phyloP scores from a whole-genome alignment of 2,797 vertebrate genomes.

The Darevskia nairensis region DNA sequence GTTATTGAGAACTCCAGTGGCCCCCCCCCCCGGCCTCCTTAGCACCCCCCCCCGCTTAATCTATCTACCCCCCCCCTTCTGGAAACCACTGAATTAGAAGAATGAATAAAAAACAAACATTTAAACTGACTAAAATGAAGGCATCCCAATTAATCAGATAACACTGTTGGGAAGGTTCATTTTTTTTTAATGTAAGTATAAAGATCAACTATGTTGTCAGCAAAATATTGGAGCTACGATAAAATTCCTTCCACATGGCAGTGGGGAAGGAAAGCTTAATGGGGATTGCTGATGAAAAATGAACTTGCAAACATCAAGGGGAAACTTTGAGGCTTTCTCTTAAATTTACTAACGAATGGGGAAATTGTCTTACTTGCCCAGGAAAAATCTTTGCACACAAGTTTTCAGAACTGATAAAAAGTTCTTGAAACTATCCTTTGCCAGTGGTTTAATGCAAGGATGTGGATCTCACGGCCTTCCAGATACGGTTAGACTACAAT shows the following conservation, averaged over 20 bases:
- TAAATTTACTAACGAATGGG: neutral
- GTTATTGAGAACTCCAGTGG: too few species aligned
- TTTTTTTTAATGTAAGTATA: too few species aligned
- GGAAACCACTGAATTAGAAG: too few species aligned
- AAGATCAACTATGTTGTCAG: neutral
- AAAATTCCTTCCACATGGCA: neutral
- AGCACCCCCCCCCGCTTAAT: too few species aligned
- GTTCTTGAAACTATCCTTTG: neutral
- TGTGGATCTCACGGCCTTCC: too few species aligned
- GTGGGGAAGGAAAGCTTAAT: neutral
- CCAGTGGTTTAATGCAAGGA: too few species aligned
- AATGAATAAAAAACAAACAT: neutral
- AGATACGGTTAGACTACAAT: too few species aligned
- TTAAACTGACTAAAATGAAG: neutral
- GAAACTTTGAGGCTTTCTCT: neutral
- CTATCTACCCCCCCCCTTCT: too few species aligned
- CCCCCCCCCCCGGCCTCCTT: too few species aligned
- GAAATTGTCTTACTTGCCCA: neutral
- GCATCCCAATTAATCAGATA: too few species aligned
- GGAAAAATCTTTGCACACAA: neutral
- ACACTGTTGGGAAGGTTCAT: too few species aligned
- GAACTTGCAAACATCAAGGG: neutral
- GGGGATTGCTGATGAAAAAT: neutral
- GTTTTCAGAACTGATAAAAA: neutral
- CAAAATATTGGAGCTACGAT: neutral